Base-by-base conservation (phyloP, 37 sponge, comb jelly and placozoan genomes). In the Mnemiopsis leidyi region DNA sequence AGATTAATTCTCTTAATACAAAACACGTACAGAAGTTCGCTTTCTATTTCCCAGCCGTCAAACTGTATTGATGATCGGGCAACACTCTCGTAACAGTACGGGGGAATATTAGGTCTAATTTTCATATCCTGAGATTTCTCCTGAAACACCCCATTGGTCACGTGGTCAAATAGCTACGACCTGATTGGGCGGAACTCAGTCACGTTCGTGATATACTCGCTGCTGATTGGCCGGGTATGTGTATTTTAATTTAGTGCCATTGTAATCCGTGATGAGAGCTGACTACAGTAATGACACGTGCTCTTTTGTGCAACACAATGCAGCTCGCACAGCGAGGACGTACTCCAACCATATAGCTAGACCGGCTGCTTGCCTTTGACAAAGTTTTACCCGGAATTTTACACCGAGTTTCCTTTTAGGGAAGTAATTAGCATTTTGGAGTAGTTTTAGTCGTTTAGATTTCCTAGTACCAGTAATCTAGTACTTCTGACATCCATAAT, bases 281-380 rank as follows among this genome's bases (percentile, higher is more conserved):
- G 73, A 69, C 73, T 69, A 69, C 73, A 69, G 73, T 69, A 69
- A 69, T 69, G 73, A 25, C 73, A 69, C 73, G 73, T 69, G 73
- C 2, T 16, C 28, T 25, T n/a, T 69, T 69, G 73, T 69, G 9
- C 29, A 25, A 20, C 2, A 48, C 61, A 48, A 48, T 48, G 61
- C 61, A 48, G 61, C n/a, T n/a, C n/a, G n/a, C 61, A 48, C 9
- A 18, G 61, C 61, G 61, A 48, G n/a, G n/a, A n/a, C n/a, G n/a
- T 67, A 67, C 68, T 67, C 18, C 68, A 67, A 20, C 68, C 20
- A 67, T 48, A 48, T 48, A 18, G 61, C 61, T 48, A 48, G 13
- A 48, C 61, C 13, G 13, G 61, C 13, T 48, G 61, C 61, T 48
- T 48, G 61, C 13, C 9, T 48, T 48, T 48, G n/a, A n/a, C n/a